A percentile compares a stretch with the other conserved stretches of the same genome.
phyloP scores from a whole-genome alignment of 35 echinoderm and acorn worm genomes.

The Diadema setosum region DNA sequence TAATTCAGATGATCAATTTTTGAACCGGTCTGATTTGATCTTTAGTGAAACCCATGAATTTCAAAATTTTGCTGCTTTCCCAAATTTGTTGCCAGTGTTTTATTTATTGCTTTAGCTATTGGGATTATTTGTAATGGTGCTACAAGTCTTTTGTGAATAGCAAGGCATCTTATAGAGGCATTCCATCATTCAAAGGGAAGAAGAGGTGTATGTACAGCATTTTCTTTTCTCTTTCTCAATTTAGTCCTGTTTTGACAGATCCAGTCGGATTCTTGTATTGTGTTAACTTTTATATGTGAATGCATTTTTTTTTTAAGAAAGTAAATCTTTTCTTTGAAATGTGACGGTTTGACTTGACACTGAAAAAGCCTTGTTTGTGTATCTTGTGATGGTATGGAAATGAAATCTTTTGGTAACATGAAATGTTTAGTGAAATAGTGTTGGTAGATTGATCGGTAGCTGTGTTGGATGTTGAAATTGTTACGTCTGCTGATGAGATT shows the following conservation, averaged over 20 bases:
- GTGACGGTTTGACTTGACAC: no score
- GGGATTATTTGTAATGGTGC: not conserved
- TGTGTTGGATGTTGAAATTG: not conserved
- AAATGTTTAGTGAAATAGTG: not conserved
- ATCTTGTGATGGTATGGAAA: not conserved
- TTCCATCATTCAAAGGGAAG: not conserved
- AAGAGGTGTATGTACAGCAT: constrained; percentile 1
- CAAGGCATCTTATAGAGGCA: not conserved
- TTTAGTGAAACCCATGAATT: no score
- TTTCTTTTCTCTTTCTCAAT: no score
- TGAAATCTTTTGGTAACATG: not conserved
- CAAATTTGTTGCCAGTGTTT: not conserved
- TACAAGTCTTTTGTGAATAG: not conserved
- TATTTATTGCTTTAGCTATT: not conserved
- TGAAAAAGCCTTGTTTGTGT: not conserved
- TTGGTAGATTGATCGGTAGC: not conserved
- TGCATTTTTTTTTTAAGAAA: no score
- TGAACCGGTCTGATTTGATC: no score
- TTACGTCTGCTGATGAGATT: not conserved
- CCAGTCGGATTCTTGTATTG: no score
- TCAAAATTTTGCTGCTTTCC: not conserved
- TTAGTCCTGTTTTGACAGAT: no score
- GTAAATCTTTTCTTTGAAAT: no score
- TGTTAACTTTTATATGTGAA: no score
- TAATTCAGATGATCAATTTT: no score